These are phyloP conservation scores for Exocentrus adspersus DNA, from an alignment of 2,888 invertebrate species.

Conservation along the genomic window DNA sequence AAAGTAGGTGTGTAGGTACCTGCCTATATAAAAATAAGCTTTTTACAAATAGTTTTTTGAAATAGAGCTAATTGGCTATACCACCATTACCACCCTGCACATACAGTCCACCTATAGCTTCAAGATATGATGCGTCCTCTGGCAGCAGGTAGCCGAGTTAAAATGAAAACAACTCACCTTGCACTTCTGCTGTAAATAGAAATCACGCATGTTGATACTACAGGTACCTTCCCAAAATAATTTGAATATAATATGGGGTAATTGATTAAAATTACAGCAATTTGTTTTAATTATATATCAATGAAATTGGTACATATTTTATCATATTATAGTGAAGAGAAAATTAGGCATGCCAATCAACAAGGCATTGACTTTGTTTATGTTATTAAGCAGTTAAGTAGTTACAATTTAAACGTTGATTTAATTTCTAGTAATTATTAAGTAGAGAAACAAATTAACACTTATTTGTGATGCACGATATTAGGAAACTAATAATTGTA, in stretches of 20 bases:
- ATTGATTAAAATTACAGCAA: slow-evolving; percentile 63
- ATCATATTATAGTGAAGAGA: slow-evolving; percentile 55
- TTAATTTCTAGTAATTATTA: slow-evolving; percentile 49
- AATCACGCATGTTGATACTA: background rate
- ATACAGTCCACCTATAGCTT: too few relatives aligned
- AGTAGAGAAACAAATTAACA: slow-evolving; percentile 44
- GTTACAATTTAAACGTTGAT: slow-evolving; percentile 35
- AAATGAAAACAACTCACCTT: too few relatives aligned
- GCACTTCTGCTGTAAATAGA: background rate
- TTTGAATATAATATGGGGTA: slow-evolving; percentile 49
- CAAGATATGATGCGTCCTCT: too few relatives aligned
- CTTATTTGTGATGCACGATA: slow-evolving; percentile 41
- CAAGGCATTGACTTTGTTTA: slow-evolving; percentile 57
- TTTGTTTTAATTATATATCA: slow-evolving; percentile 61
- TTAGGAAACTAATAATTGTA: slow-evolving; percentile 40
- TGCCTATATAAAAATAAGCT: too few relatives aligned
- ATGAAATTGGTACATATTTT: slow-evolving; percentile 58
- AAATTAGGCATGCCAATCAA: slow-evolving; percentile 61
- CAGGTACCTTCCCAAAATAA: slow-evolving; percentile 31
- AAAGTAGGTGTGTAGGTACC: too few relatives aligned
- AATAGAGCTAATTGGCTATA: too few relatives aligned
- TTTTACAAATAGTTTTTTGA: too few relatives aligned
- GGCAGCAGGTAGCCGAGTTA: background rate
- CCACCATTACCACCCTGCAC: too few relatives aligned
- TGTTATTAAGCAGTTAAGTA: slow-evolving; percentile 55